Evolutionary conservation across 2,797 vertebrate genomes (phyloP).

Genomic region (Hirundo rustica): DNA sequence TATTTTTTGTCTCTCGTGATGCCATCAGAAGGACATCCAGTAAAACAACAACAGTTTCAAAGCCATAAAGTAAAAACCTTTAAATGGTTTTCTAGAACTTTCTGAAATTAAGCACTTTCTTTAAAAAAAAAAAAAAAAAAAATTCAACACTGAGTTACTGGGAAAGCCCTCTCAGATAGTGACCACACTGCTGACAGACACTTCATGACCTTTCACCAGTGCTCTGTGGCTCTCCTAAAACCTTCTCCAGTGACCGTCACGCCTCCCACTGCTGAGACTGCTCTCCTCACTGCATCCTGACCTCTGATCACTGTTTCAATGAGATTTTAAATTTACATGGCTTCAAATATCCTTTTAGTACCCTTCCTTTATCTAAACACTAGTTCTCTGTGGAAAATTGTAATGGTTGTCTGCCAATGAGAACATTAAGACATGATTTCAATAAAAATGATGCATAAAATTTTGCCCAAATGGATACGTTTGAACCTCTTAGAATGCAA

Average conservation of each 20-base stretch:
- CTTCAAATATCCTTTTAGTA: not conserved
- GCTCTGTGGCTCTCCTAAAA: not conserved
- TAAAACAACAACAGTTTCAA: not conserved
- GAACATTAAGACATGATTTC: not conserved
- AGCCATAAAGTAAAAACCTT: not conserved
- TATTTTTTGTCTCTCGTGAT: not conserved
- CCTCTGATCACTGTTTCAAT: not conserved
- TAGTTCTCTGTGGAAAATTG: not conserved
- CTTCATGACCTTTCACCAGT: not conserved
- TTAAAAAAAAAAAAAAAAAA: not conserved
- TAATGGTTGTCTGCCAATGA: not conserved
- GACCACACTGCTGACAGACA: not conserved
- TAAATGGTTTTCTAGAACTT: not conserved
- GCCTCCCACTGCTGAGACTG: not conserved
- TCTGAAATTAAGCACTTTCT: not conserved
- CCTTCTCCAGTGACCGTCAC: not conserved
- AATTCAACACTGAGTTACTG: not conserved
- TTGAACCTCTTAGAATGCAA: constrained; percentile 7
- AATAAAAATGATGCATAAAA: not conserved
- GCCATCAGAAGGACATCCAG: not conserved
- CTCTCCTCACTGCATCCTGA: not conserved
- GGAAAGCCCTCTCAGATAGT: not conserved
- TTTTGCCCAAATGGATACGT: not conserved
- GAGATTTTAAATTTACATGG: not conserved
- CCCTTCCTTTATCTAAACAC: not conserved